These are phyloP conservation scores for Parnassius mnemosyne DNA, from an alignment of 2,888 invertebrate genomes.

Conservation along the genomic window DNA sequence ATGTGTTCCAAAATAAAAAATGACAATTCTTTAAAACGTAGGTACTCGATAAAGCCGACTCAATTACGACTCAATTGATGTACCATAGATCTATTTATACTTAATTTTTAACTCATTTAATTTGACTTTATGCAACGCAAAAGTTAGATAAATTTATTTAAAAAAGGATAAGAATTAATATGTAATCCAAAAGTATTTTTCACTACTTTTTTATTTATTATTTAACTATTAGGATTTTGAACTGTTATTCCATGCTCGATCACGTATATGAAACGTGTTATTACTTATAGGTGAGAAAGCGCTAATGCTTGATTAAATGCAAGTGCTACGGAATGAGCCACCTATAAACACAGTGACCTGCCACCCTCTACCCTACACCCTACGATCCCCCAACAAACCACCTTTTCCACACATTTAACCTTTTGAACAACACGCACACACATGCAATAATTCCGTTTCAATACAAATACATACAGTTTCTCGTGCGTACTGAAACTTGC, in stretches of 20 bases:
- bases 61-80: too few species aligned
- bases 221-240: not conserved
- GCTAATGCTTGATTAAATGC: slow-evolving; percentile 55
- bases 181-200: too few species aligned
- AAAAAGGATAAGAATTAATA: too few species aligned
- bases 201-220: too few species aligned
- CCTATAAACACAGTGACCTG: slow-evolving; percentile 73
- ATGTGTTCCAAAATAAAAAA: too few species aligned
- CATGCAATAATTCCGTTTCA: slow-evolving; percentile 10
- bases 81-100: too few species aligned
- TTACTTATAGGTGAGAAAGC: slow-evolving; percentile 34
- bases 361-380: slow-evolving; percentile 41
- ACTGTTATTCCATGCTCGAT: slow-evolving; percentile 36
- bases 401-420: slow-evolving; percentile 31
- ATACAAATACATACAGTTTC: slow-evolving; percentile 10
- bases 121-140: too few species aligned
- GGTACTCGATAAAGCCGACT: too few species aligned
- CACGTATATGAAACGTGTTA: slow-evolving; percentile 24
- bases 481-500: slow-evolving; percentile 13
- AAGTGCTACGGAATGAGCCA: slow-evolving; percentile 48
- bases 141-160: too few species aligned
- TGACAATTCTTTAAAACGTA: too few species aligned
- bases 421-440: slow-evolving; percentile 31
- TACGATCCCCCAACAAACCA: slow-evolving; percentile 46
- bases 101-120: too few species aligned